Conservation (phyloP, 2,888 invertebrate genomes). For the Latrodectus elegans region DNA sequence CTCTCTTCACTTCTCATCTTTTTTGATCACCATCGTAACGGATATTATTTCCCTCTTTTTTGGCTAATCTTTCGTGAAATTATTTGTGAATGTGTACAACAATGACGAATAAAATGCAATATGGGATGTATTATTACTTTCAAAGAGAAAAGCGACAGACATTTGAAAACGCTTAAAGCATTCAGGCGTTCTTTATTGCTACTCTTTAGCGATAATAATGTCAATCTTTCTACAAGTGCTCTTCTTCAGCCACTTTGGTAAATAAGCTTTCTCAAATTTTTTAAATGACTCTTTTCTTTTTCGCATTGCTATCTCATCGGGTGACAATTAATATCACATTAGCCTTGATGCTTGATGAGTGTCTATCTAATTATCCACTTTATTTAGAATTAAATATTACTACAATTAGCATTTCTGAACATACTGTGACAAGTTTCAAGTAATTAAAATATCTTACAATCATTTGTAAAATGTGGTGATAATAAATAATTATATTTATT, state of each 20-base stretch:
- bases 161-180: slow-evolving; percentile 27
- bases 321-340: too few species aligned
- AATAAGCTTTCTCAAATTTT: neutral
- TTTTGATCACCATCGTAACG: slow-evolving; percentile 48
- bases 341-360: too few species aligned
- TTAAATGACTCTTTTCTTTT: too few species aligned
- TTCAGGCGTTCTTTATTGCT: slow-evolving; percentile 35
- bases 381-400: too few species aligned
- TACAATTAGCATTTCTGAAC: too few species aligned
- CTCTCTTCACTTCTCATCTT: slow-evolving; percentile 9
- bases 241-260: neutral
- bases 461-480: too few species aligned
- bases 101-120: slow-evolving; percentile 30
- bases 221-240: slow-evolving; percentile 31
- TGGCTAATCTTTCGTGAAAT: slow-evolving; percentile 66
- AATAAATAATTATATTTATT: too few species aligned
- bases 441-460: too few species aligned
- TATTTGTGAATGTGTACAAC: slow-evolving; percentile 60
- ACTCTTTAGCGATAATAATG: slow-evolving; percentile 19
- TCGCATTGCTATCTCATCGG: too few species aligned
- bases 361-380: too few species aligned
- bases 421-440: too few species aligned
- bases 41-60: slow-evolving; percentile 63
- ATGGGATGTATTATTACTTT: slow-evolving; percentile 13
- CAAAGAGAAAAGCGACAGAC: slow-evolving; percentile 29